Evolutionary conservation across 2,113 vertebrate species (phyloP).

Genomic region (Hymenochirus boettgeri): DNA sequence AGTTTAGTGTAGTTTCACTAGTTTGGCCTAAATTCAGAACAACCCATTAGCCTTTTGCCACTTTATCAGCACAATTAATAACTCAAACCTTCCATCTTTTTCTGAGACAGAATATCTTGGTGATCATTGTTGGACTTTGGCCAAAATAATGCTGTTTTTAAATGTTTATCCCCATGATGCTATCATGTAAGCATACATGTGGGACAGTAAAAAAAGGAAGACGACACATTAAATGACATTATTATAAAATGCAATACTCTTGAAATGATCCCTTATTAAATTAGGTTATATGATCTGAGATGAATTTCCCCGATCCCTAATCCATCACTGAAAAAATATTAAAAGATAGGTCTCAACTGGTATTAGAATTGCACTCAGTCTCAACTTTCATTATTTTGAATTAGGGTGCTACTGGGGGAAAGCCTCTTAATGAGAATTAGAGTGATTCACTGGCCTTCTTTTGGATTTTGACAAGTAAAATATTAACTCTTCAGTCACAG

Average conservation of each 20-base stretch:
- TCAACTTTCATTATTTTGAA: slow-evolving; percentile 99
- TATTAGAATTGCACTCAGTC: slow-evolving; percentile 98
- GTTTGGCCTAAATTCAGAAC: too few relatives aligned
- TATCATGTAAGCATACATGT: slow-evolving; percentile 97
- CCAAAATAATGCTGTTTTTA: slow-evolving; percentile 75
- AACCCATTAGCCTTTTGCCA: too few relatives aligned
- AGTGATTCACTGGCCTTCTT: slow-evolving; percentile 99
- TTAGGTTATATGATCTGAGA: slow-evolving; percentile 99
- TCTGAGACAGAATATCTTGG: not conserved
- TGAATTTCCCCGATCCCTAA: slow-evolving; percentile 99
- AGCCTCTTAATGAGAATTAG: slow-evolving; percentile 99
- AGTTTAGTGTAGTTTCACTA: too few relatives aligned
- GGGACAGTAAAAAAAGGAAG: slow-evolving; percentile 98
- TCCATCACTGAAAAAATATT: slow-evolving; percentile 99
- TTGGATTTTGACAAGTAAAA: slow-evolving; percentile 99
- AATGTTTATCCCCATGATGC: slow-evolving; percentile 94
- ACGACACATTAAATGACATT: slow-evolving; percentile 99
- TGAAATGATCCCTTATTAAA: slow-evolving; percentile 99
- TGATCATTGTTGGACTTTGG: not conserved
- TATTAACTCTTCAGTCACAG: slow-evolving; percentile 99
- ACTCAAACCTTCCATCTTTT: too few relatives aligned
- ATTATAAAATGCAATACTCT: slow-evolving; percentile 99
- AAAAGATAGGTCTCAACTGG: slow-evolving; percentile 99
- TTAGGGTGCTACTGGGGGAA: slow-evolving; percentile 99
- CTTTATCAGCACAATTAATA: too few relatives aligned